Conservation (phyloP, 2,797 vertebrate species). For the Sebastes nivosus region DNA sequence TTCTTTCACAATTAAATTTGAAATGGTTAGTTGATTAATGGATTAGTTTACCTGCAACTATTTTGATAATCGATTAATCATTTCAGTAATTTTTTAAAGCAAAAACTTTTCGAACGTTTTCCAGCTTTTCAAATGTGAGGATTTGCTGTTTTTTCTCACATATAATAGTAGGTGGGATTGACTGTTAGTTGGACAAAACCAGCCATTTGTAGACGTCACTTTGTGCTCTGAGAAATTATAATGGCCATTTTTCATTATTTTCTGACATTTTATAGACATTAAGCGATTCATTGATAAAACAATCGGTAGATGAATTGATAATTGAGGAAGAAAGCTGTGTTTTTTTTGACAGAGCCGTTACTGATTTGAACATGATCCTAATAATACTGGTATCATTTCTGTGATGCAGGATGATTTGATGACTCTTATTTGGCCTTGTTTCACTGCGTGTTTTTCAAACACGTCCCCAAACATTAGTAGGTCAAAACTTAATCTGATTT, state of each 20-base stretch:
- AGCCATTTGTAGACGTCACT: too few relatives aligned
- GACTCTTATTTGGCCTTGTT: not conserved
- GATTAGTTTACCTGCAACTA: not conserved
- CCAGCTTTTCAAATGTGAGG: not conserved
- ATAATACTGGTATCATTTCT: not conserved
- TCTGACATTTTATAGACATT: too few relatives aligned
- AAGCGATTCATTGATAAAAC: fast-evolving
- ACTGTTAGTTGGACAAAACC: too few relatives aligned
- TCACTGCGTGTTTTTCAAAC: not conserved
- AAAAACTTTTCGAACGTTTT: not conserved
- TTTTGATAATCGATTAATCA: not conserved
- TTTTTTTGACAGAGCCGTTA: not conserved
- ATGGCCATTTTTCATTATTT: too few relatives aligned
- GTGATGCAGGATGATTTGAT: not conserved
- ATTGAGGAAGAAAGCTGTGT: not conserved
- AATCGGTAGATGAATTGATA: not conserved
- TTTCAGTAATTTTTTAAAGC: not conserved
- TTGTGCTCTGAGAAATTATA: too few relatives aligned
- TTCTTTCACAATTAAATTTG: not conserved
- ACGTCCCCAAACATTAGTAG: not conserved
- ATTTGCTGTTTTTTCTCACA: not conserved
- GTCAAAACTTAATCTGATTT: not conserved
- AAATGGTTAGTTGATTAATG: not conserved
- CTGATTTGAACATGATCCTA: not conserved
- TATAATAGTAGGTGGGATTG: not conserved